Evolutionary conservation across 2,113 vertebrate genomes (phyloP).

Genomic region (Thalassoma bifasciatum): DNA sequence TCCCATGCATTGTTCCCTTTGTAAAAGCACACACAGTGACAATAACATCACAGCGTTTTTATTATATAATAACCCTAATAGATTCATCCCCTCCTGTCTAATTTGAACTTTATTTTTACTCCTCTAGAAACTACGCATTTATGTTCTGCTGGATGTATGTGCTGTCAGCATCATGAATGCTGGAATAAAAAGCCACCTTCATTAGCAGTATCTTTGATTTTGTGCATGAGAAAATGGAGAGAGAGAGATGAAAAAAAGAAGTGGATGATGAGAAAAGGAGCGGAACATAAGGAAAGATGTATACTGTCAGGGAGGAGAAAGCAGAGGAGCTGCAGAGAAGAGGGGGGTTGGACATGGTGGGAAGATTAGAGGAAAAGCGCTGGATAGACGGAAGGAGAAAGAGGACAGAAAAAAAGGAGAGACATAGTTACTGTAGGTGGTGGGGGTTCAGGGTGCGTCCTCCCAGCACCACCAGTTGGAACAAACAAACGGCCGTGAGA

Average conservation of each 20-base stretch:
- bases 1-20: conserved; percentile 75
- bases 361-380: conserved; percentile 69
- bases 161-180: conserved; percentile 30
- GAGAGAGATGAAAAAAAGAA: conserved; percentile 27
- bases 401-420: conserved; percentile 55
- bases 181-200: conserved; percentile 66
- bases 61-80: conserved; percentile 78
- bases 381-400: conserved; percentile 50
- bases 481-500: conserved; percentile 63
- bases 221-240: conserved; percentile 29
- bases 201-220: conserved; percentile 73
- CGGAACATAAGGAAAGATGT: conserved; percentile 51
- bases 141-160: conserved; percentile 17
- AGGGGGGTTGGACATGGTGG: conserved; percentile 36
- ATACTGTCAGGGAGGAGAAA: conserved; percentile 40
- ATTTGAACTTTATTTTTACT: conserved; percentile 60
- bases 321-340: conserved; percentile 58
- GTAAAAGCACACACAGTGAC: conserved; percentile 69
- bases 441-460: conserved; percentile 75
- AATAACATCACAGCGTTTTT: conserved; percentile 70
- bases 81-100: conserved; percentile 69
- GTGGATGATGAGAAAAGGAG: conserved; percentile 53
- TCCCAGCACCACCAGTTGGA: conserved; percentile 69
- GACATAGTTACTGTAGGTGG: conserved; percentile 65
- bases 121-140: conserved; percentile 26